These are phyloP conservation scores for Grallaria varia DNA, from an alignment of 2,113 vertebrate genomes.

Conservation along the genomic window DNA sequence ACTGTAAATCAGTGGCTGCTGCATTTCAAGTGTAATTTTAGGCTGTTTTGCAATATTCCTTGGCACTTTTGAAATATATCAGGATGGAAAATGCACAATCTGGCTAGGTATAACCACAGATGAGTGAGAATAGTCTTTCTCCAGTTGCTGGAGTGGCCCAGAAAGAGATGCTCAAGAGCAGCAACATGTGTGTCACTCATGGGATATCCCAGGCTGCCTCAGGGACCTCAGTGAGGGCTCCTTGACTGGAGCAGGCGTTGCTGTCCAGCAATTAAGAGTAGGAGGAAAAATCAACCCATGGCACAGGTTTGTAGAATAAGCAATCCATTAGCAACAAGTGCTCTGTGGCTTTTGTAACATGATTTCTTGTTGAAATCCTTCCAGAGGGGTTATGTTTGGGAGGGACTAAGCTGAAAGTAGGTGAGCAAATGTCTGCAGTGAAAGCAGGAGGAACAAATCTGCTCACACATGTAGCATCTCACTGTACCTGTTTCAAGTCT, in stretches of 20 bases:
- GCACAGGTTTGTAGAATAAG: neutral
- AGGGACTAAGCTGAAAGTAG: neutral
- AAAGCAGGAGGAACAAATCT: neutral
- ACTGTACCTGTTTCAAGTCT: neutral
- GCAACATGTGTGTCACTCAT: neutral
- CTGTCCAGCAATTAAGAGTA: neutral
- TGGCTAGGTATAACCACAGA: neutral
- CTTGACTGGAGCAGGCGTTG: neutral
- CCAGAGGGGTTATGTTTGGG: neutral
- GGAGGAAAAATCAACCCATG: neutral
- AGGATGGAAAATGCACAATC: neutral
- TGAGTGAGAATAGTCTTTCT: neutral
- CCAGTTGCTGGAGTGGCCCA: neutral
- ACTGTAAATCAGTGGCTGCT: slow-evolving; percentile 7
- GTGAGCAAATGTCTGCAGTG: rapidly evolving
- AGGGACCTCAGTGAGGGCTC: neutral
- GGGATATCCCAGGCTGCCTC: neutral
- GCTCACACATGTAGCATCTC: neutral
- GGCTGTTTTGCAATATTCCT: neutral
- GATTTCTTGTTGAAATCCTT: neutral
- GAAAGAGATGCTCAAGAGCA: neutral
- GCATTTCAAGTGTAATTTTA: neutral
- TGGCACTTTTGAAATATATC: neutral
- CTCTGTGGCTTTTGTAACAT: neutral
- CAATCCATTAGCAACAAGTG: neutral